Percentiles rank a stretch among this genome's conserved stretches.
Conservation (phyloP, 2,113 vertebrate genomes). For the Silurus glanis region DNA sequence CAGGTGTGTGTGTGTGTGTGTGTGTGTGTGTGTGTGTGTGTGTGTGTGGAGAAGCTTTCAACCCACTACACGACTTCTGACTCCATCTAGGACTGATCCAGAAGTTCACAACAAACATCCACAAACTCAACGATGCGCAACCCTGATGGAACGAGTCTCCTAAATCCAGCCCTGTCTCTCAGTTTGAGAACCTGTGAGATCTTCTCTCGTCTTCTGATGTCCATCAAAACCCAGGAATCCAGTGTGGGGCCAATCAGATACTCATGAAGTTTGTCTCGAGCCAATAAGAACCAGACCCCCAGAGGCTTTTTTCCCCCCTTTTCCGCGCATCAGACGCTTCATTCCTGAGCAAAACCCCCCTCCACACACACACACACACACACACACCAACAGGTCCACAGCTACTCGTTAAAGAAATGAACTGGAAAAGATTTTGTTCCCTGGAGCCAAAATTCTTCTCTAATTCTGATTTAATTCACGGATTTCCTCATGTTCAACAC, state of each 20-base stretch:
- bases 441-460: constrained; percentile 4
- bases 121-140: background rate
- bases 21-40: too few species aligned
- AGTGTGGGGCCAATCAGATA: constrained; percentile 23
- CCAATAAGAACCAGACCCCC: constrained; percentile 25
- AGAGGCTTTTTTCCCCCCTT: background rate
- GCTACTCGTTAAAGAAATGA: background rate
- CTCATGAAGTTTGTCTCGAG: constrained; percentile 24
- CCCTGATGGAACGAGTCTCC: background rate
- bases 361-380: background rate
- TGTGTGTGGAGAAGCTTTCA: background rate
- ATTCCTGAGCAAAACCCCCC: background rate
- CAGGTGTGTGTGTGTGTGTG: too few species aligned
- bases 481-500: background rate
- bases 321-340: constrained; percentile 15
- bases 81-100: background rate
- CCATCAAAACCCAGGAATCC: constrained; percentile 3
- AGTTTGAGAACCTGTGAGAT: background rate
- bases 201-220: background rate
- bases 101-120: background rate
- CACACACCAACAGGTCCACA: background rate
- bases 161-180: too few species aligned
- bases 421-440: background rate
- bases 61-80: background rate
- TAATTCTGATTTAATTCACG: background rate